A percentile compares a stretch with the other conserved stretches of the same genome.
Evolutionary conservation across 2,113 vertebrate genomes (phyloP).

Genomic region (Phocoena phocoena): DNA sequence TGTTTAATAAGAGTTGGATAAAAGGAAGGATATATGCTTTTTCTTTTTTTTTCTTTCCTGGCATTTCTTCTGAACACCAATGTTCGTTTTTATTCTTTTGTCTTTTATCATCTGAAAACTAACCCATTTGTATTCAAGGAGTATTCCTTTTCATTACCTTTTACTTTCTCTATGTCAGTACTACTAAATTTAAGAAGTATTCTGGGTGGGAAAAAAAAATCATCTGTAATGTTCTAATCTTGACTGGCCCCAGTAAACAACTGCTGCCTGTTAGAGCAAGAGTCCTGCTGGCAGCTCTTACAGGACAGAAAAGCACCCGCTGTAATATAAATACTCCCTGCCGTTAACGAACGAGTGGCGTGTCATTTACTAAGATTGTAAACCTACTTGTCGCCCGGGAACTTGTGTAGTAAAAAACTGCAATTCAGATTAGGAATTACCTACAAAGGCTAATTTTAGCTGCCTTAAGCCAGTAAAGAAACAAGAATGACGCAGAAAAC

Average conservation of each 20-base stretch:
- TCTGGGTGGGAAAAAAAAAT: background rate
- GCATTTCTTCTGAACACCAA: background rate
- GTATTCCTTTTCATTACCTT: background rate
- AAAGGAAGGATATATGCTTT: background rate
- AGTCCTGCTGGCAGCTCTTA: background rate
- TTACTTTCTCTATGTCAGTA: background rate
- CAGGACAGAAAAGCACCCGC: background rate
- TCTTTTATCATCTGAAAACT: constrained; percentile 51
- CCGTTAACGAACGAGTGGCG: background rate
- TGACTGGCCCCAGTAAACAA: background rate
- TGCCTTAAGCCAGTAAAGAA: constrained; percentile 26
- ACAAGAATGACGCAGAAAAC: constrained; percentile 27
- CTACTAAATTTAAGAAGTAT: constrained; percentile 15
- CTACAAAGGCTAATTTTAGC: constrained; percentile 31
- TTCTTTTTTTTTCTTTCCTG: background rate
- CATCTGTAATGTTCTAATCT: background rate
- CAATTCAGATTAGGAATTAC: constrained; percentile 1
- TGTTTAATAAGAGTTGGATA: background rate
- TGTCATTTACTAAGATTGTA: background rate
- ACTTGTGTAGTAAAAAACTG: background rate
- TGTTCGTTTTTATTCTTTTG: constrained; percentile 42
- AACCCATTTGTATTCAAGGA: background rate
- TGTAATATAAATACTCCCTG: background rate
- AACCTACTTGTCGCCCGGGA: background rate
- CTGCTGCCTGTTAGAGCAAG: background rate